Evolutionary conservation across 2,113 vertebrate species (phyloP).

Genomic region (Castor canadensis): DNA sequence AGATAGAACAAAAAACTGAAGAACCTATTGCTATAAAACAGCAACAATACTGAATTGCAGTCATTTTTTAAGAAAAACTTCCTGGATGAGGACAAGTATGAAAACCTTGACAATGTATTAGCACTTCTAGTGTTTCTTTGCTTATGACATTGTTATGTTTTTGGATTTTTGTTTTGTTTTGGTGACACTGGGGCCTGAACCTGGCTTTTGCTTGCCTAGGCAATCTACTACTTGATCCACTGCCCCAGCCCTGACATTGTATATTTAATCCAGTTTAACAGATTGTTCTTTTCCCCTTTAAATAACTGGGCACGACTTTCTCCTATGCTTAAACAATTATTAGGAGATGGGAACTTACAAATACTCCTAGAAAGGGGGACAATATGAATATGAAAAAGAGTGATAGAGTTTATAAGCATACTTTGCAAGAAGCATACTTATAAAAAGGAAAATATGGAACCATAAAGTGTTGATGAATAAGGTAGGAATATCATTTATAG

Average conservation of each 20-base stretch:
- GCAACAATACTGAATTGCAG: background rate
- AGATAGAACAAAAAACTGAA: background rate
- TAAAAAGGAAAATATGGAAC: background rate
- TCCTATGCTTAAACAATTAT: background rate
- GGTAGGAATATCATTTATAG: background rate
- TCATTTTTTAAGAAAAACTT: background rate
- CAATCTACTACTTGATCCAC: no score
- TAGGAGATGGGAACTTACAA: background rate
- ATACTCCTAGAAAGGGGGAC: background rate
- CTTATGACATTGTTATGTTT: background rate
- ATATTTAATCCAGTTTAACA: background rate
- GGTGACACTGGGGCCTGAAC: no score
- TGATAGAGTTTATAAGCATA: background rate
- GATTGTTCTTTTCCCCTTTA: background rate
- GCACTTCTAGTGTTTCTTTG: background rate
- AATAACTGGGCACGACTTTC: background rate
- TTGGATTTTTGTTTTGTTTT: no score
- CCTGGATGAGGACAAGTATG: background rate
- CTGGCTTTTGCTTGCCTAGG: no score
- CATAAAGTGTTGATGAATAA: background rate
- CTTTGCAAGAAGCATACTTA: background rate
- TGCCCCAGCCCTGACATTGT: no score
- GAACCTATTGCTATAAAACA: background rate
- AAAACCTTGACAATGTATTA: background rate
- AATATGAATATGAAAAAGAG: background rate